Conservation (phyloP, 2,113 vertebrate species). For the Colistium nudipinnis region DNA sequence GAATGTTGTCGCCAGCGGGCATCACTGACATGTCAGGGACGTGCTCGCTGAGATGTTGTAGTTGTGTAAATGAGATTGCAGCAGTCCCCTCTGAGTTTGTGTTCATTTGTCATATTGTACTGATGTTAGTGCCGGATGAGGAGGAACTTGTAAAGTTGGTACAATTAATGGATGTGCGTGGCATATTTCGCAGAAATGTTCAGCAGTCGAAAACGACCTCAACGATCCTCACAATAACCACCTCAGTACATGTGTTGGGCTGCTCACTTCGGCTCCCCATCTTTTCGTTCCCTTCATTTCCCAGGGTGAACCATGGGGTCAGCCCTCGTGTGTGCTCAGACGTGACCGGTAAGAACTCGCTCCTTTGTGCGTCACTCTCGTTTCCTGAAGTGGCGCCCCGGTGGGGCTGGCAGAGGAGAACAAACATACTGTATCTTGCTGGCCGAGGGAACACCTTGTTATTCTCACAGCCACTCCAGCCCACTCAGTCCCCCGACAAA, state of each 20-base stretch:
- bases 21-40: not conserved
- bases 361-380: slow-evolving; percentile 40
- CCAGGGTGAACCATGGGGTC: slow-evolving; percentile 45
- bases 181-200: not conserved
- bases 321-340: slow-evolving; percentile 30
- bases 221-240: not conserved
- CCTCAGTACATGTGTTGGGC: not conserved
- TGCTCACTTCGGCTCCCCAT: slow-evolving; percentile 14
- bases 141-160: not conserved
- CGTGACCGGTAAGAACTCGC: slow-evolving; percentile 26
- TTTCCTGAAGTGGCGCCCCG: slow-evolving; percentile 53
- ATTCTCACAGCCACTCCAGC: slow-evolving; percentile 53
- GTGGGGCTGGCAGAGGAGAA: slow-evolving; percentile 26
- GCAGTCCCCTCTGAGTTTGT: not conserved
- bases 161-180: too few species aligned
- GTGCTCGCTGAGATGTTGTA: slow-evolving; percentile 1
- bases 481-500: slow-evolving; percentile 32
- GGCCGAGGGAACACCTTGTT: slow-evolving; percentile 30
- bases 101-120: not conserved
- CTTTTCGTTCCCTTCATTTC: slow-evolving; percentile 41
- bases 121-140: not conserved
- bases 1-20: slow-evolving; percentile 37
- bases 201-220: not conserved
- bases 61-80: slow-evolving; percentile 10
- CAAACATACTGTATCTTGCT: slow-evolving; percentile 39